These are phyloP conservation scores for Trichopoda pennipes DNA, from an alignment of 2,888 invertebrate genomes.

Conservation along the genomic window DNA sequence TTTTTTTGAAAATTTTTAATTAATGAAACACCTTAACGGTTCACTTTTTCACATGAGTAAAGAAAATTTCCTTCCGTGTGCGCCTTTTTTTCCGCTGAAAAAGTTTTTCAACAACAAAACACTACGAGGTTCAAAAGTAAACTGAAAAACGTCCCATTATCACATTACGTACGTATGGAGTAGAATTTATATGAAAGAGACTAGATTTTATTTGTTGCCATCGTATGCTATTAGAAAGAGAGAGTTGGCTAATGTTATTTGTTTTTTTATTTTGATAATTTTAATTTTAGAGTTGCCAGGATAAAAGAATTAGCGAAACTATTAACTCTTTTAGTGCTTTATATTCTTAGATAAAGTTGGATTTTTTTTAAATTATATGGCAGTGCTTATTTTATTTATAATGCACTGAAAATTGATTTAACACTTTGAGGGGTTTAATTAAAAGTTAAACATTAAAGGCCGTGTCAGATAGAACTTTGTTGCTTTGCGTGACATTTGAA, in stretches of 20 bases:
- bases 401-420: too few relatives aligned
- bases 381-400: too few relatives aligned
- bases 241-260: neutral
- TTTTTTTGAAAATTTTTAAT: slow-evolving; percentile 38
- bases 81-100: slow-evolving; percentile 37
- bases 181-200: slow-evolving; percentile 12
- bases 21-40: slow-evolving; percentile 28
- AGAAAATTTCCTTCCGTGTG: slow-evolving; percentile 28
- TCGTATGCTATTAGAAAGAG: neutral
- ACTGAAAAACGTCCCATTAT: slow-evolving; percentile 46
- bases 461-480: too few relatives aligned
- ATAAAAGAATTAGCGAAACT: neutral
- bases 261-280: neutral
- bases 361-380: too few relatives aligned
- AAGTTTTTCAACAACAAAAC: slow-evolving; percentile 43
- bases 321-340: too few relatives aligned
- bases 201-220: neutral
- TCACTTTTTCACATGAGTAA: slow-evolving; percentile 20
- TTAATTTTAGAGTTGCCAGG: neutral
- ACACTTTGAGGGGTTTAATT: too few relatives aligned
- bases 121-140: slow-evolving; percentile 58
- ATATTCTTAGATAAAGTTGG: too few relatives aligned
- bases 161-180: neutral
- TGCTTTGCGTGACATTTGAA: too few relatives aligned
- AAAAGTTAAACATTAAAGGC: too few relatives aligned